Conservation (phyloP, 2,888 invertebrate species). For the Cactoblastis cactorum region DNA sequence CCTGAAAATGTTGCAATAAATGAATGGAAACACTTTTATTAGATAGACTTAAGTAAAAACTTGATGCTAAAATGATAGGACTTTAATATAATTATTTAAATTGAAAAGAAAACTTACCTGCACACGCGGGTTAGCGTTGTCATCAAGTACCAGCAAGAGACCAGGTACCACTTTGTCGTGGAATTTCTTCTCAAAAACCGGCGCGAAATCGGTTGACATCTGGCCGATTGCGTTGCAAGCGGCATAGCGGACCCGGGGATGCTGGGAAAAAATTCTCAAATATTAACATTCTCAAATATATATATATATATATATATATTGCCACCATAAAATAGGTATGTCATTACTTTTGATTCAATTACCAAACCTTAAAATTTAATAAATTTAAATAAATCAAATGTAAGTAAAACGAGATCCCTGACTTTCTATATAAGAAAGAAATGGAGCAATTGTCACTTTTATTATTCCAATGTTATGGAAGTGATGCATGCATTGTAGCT, state of each 20-base stretch:
- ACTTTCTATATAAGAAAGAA: slow-evolving; percentile 52
- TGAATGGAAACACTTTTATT: no score
- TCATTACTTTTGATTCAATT: no score
- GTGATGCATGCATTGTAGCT: slow-evolving; percentile 44
- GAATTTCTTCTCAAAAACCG: slow-evolving; percentile 97
- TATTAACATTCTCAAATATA: neutral
- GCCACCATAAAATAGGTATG: no score
- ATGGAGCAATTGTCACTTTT: slow-evolving; percentile 68
- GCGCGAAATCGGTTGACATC: slow-evolving; percentile 99
- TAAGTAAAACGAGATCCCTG: slow-evolving; percentile 71
- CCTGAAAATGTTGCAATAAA: no score
- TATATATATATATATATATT: no score
- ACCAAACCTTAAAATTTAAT: no score
- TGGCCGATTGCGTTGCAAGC: slow-evolving; percentile 99
- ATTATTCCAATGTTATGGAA: slow-evolving; percentile 76
- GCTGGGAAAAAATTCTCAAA: slow-evolving; percentile 65
- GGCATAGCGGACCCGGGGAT: slow-evolving; percentile 96
- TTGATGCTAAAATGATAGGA: no score
- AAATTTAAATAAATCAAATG: slow-evolving; percentile 32
- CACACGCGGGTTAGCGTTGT: slow-evolving; percentile 95
- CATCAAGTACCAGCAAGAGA: slow-evolving; percentile 91
- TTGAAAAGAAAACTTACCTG: no score
- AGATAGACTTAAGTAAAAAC: no score
- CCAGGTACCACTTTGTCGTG: slow-evolving; percentile 97
- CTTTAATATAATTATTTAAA: no score